Conservation (phyloP, 2,888 invertebrate species). For the Leptopilina myrica region DNA sequence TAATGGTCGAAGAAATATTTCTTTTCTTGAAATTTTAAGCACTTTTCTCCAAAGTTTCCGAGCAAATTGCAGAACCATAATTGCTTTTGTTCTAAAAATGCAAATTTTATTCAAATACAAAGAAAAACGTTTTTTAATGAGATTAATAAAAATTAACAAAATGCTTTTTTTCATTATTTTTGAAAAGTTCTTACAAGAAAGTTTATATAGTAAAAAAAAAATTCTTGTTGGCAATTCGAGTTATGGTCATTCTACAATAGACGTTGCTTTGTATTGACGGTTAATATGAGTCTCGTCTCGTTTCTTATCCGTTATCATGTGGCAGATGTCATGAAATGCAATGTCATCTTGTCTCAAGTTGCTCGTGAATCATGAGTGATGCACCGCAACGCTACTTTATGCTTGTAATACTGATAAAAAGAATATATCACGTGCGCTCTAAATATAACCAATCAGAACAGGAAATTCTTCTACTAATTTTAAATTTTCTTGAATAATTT, state of each 20-base stretch:
- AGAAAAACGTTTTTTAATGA: too few relatives aligned
- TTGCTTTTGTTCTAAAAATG: too few relatives aligned
- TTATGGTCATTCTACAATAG: not conserved
- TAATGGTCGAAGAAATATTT: too few relatives aligned
- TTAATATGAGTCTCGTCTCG: slow-evolving; percentile 45
- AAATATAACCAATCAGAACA: slow-evolving; percentile 8
- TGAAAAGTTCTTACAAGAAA: too few relatives aligned
- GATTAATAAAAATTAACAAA: too few relatives aligned
- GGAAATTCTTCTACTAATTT: slow-evolving; percentile 11
- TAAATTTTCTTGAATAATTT: too few relatives aligned
- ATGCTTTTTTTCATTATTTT: too few relatives aligned
- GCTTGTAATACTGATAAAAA: not conserved
- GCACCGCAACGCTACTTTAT: not conserved
- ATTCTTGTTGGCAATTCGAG: not conserved
- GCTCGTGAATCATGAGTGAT: not conserved
- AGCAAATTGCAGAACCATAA: too few relatives aligned
- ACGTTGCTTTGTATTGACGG: not conserved
- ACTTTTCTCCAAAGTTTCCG: too few relatives aligned
- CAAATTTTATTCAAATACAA: too few relatives aligned
- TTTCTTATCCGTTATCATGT: slow-evolving; percentile 25
- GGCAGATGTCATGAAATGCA: slow-evolving; percentile 8
- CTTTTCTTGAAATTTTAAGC: too few relatives aligned
- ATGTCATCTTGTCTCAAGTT: not conserved
- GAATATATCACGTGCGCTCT: not conserved
- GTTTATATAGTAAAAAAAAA: too few relatives aligned